Conservation (phyloP, 2,888 invertebrate species). For the Xestoiulus laeticollis region DNA sequence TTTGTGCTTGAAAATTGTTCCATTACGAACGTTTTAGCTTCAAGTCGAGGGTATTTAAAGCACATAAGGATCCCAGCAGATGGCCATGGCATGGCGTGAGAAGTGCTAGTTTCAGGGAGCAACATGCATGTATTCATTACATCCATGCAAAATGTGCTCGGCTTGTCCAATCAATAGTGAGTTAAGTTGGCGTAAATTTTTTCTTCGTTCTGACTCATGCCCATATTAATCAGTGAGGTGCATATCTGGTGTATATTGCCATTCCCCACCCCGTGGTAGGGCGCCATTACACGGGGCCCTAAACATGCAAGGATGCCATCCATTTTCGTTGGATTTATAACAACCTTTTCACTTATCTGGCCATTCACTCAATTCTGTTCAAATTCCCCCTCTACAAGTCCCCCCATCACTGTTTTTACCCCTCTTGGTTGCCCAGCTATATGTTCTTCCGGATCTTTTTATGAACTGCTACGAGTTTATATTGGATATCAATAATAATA, state of each 20-base stretch:
- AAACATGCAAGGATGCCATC: neutral
- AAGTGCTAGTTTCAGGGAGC: neutral
- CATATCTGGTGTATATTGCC: neutral
- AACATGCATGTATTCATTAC: neutral
- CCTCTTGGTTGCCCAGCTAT: neutral
- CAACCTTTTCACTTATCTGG: slow-evolving; percentile 28
- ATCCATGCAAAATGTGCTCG: neutral
- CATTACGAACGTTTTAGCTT: neutral
- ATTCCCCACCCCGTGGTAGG: neutral
- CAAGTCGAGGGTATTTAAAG: neutral
- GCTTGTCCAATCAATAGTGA: slow-evolving; percentile 5
- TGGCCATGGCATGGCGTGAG: slow-evolving; percentile 1
- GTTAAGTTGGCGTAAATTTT: slow-evolving; percentile 33
- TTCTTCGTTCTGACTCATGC: slow-evolving; percentile 15
- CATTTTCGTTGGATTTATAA: slow-evolving; percentile 13
- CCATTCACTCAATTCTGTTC: neutral
- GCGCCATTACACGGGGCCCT: neutral
- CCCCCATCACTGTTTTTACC: neutral
- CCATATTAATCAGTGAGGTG: neutral
- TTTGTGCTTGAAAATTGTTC: neutral
- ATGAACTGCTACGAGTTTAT: slow-evolving; percentile 43
- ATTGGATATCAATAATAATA: slow-evolving; percentile 46
- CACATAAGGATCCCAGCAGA: neutral
- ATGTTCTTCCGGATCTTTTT: slow-evolving; percentile 15
- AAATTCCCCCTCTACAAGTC: neutral